Evolutionary conservation across 2,113 vertebrate genomes (phyloP), one percentile per base, ranked within the genome.

Genomic region (Cyprinus carpio): DNA sequence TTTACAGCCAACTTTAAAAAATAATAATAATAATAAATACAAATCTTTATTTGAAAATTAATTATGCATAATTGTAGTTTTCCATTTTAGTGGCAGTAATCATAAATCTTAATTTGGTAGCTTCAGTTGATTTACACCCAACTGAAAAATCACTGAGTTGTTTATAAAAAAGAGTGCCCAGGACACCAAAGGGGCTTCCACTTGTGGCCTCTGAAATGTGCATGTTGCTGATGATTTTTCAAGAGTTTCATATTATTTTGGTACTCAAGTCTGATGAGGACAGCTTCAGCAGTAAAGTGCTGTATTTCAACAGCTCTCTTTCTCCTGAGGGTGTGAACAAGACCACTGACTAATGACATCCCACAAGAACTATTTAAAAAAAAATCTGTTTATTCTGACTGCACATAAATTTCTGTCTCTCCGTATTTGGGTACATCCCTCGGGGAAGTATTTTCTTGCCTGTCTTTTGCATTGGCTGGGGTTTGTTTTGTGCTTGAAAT

Each of bases 401-500:
- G 77, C 65, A n/a, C 78, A 65, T 62, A 83, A 89, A 85, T 87
- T 88, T 87, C 85, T 86, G 85, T 79, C 62, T 79, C 78, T 75
- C 74, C 31, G 58, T 81, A 86, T 89, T 86, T 74, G 85, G 85
- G 75, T 84, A 18, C 4, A 49, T 86, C 72, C 77, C 83, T 87
- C 75, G 40, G 87, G 78, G 84, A 80, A 71, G 74, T 84, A 86
- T 81, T 87, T 86, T 64, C 54, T 82, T 81, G 77, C 58, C 81
- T 58, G 69, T 81, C 49, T 78, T 86, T 74, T 54, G 81, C 65
- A 40, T 75, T 86, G 86, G 78, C 60, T 56, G 27, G 25, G 67
- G 82, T 83, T 86, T 86, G 79, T 91, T 88, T 89, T 91, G 75
- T 84, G 82, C 87, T 58, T 46, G 76, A 85, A 85, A 83, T 83